phyloP scores from a whole-genome alignment of 1,140 invertebrate genomes.

The Armadillidium nasatum region DNA sequence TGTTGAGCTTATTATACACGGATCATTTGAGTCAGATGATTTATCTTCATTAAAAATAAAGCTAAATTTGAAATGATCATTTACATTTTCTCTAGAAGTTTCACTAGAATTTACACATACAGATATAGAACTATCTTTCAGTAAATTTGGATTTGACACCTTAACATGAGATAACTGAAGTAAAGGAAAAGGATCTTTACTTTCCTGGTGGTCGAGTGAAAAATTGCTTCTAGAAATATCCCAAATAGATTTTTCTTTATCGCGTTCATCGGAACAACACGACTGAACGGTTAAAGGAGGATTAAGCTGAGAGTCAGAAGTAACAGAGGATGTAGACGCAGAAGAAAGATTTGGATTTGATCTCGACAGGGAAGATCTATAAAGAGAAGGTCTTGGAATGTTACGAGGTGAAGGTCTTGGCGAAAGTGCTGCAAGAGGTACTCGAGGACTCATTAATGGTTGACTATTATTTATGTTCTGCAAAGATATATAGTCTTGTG shows the following conservation, averaged over 20 bases:
- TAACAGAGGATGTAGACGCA: slow-evolving; percentile 19
- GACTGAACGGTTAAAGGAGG: background rate
- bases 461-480: background rate
- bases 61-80: no score
- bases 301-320: slow-evolving; percentile 27
- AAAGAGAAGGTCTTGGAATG: slow-evolving; percentile 20
- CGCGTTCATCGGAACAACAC: background rate
- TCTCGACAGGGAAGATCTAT: slow-evolving; percentile 12
- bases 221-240: background rate
- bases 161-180: background rate
- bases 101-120: no score
- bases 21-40: no score
- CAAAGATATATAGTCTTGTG: background rate
- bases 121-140: no score
- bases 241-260: background rate
- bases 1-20: no score
- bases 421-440: slow-evolving; percentile 21
- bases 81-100: no score
- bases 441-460: background rate
- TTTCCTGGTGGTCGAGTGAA: background rate
- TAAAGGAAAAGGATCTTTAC: background rate
- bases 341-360: slow-evolving; percentile 23
- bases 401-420: slow-evolving; percentile 24
- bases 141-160: background rate
- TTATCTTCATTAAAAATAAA: no score